Evolutionary conservation across 2,888 invertebrate genomes (phyloP), one percentile per base, ranked within the genome.

Genomic region (Parascotia fuliginaria): DNA sequence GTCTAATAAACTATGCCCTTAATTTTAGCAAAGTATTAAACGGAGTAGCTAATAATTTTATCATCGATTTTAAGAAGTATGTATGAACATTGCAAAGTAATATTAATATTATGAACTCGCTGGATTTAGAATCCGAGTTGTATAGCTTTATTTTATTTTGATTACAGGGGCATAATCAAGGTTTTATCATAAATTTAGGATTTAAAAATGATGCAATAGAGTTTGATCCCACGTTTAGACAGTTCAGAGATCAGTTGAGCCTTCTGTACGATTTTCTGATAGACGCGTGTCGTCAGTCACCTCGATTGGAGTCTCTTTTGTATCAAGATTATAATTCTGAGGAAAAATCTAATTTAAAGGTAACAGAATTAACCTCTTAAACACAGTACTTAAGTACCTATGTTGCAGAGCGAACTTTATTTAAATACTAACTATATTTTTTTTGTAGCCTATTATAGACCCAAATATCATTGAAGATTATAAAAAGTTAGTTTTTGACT

Each of bases 291-390:
- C 91, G 93, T 56, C 93, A 93, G 27, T 92, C 97, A 42, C 96
- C 97, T 0, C 93, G 97, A 44, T 92, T 98, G 32, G 98, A 98
- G 84, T 95, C 95, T 0, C 93, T 96, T 69, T 85, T 97, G 34
- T 96, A 96, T 81, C 93, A 95, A 61, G 96, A 96, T 79, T 95
- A 80, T 62, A 71, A 87, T 15, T 60, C 60, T 9, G 68, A 73
- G 11, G 54, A 72, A 11, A 73, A 68, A 52, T 19, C 50, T 27
- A 79, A 70, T 1, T 65, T 90, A 12, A 83, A 74, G 83, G 90
- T 89, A 24, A 24, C 24, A n/a, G n/a, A n/a, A n/a, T n/a, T n/a
- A n/a, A n/a, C n/a, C n/a, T n/a, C n/a, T n/a, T n/a, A n/a, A n/a
- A n/a, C n/a, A n/a, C n/a, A n/a, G n/a, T n/a, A n/a, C n/a, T n/a